Conservation (phyloP, 2,797 vertebrate species). For the Paramormyrops hopkinsi region DNA sequence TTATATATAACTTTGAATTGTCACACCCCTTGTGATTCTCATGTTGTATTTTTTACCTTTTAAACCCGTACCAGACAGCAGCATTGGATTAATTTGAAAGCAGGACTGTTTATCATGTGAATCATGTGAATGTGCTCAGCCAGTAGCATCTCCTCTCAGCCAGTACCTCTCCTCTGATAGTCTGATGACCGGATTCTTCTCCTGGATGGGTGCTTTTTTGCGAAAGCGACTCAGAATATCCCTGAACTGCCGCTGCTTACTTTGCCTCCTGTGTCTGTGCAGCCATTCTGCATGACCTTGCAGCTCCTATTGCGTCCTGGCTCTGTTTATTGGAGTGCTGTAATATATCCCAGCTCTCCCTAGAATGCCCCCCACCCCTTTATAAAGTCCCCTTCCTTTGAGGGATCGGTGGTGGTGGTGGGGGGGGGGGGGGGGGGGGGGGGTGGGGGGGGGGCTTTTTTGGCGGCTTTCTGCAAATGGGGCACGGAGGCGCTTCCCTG, state of each 20-base stretch:
- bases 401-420: neutral
- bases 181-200: neutral
- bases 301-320: constrained; percentile 31
- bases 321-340: constrained; percentile 36
- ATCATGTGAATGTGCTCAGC: neutral
- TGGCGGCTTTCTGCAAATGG: constrained; percentile 7
- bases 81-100: neutral
- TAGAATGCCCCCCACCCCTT: constrained; percentile 27
- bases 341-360: constrained; percentile 42
- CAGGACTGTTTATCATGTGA: neutral
- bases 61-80: neutral
- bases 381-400: neutral
- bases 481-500: neutral
- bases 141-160: too few species aligned
- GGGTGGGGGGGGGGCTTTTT: constrained; percentile 18
- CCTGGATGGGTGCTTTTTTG: neutral
- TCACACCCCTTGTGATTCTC: neutral
- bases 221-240: neutral
- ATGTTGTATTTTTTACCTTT: neutral
- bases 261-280: constrained; percentile 11
- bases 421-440: neutral
- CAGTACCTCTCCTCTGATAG: neutral
- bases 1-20: neutral
- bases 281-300: constrained; percentile 22
- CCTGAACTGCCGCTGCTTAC: neutral